A percentile compares a stretch with the other conserved stretches of the same genome.
Conservation (phyloP, 1,140 invertebrate species). For the Zaprionus africanus region DNA sequence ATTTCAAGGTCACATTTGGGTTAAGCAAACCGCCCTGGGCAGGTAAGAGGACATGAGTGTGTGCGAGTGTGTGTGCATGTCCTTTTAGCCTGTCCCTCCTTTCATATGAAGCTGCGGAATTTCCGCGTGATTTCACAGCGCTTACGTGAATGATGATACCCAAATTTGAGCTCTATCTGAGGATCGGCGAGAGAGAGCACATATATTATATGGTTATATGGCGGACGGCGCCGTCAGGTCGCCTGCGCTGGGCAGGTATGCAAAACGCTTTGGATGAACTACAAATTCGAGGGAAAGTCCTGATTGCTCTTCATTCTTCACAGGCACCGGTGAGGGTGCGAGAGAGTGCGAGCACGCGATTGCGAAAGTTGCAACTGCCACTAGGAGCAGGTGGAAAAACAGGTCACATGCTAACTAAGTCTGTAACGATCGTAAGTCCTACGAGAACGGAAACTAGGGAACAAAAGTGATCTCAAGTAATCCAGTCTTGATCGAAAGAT, state of each 20-base stretch:
- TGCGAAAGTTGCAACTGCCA: slow-evolving; percentile 41
- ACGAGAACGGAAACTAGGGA: background rate
- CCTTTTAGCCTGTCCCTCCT: slow-evolving; percentile 48
- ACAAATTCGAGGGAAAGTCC: slow-evolving; percentile 72
- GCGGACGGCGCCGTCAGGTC: background rate
- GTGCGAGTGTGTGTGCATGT: slow-evolving; percentile 18
- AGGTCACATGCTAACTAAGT: slow-evolving; percentile 15
- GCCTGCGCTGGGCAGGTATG: slow-evolving; percentile 53
- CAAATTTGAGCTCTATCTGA: slow-evolving; percentile 3
- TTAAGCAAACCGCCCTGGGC: slow-evolving; percentile 44
- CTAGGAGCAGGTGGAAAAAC: slow-evolving; percentile 57
- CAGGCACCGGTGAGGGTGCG: background rate
- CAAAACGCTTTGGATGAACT: slow-evolving; percentile 69
- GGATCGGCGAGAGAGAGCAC: background rate
- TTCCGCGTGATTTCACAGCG: slow-evolving; percentile 73
- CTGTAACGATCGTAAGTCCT: too few species aligned
- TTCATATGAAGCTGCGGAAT: slow-evolving; percentile 72
- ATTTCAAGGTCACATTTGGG: slow-evolving; percentile 78
- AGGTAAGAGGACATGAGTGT: slow-evolving; percentile 60
- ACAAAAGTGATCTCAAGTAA: background rate
- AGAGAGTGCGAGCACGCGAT: slow-evolving; percentile 10
- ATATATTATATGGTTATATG: slow-evolving; percentile 22
- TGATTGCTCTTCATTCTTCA: slow-evolving; percentile 59
- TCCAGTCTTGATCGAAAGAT: background rate
- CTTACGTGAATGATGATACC: slow-evolving; percentile 72